Evolutionary conservation across 2,113 vertebrate genomes (phyloP), one percentile per base, ranked within the genome.

Genomic region (Podarcis muralis): DNA sequence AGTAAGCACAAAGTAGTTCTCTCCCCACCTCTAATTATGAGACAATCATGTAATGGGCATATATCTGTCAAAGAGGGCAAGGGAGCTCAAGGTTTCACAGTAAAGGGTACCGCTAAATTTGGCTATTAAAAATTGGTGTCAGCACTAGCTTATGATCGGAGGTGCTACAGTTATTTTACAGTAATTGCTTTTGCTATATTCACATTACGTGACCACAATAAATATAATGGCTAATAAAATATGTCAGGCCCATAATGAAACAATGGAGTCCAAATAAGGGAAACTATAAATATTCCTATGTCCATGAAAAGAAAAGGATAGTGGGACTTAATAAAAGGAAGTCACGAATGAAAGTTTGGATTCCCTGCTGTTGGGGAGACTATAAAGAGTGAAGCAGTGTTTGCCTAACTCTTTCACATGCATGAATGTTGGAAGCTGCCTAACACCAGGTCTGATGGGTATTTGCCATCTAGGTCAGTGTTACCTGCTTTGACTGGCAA

Each of bases 181-280:
- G 84, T 86, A 86, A 86, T 78, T 90, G 74, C 43, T 88, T 93
- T 75, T 66, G 16, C 27, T 93, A 6, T 83, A 91, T 3, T 90
- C 3, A 0, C 8, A 18, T 88, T 90, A 76, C 4, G 22, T 72
- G 90, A 82, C 1, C 57, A 27, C 53, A 30, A 82, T 68, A 90
- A 62, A 94, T 83, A 83, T 65, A 88, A 35, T 30, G 80, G 27
- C 1, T 76, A 82, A 87, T 89, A 83, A 90, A 93, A 89, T 37
- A 1, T 6, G 57, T 35, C 43, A 81, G 30, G 77, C 76, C 83
- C 2, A 72, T 93, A 40, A 90, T 11, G 22, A 71, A 4, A 87
- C 66, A 59, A 6, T 66, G 77, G 40, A 35, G 53, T 25, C 0
- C 75, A 88, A 88, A 48, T 89, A 88, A 86, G 7, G 35, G 90